A percentile compares a stretch with the other conserved stretches of the same genome.
phyloP scores from a whole-genome alignment of 2,888 invertebrate genomes.

The Cephus pygmeus region DNA sequence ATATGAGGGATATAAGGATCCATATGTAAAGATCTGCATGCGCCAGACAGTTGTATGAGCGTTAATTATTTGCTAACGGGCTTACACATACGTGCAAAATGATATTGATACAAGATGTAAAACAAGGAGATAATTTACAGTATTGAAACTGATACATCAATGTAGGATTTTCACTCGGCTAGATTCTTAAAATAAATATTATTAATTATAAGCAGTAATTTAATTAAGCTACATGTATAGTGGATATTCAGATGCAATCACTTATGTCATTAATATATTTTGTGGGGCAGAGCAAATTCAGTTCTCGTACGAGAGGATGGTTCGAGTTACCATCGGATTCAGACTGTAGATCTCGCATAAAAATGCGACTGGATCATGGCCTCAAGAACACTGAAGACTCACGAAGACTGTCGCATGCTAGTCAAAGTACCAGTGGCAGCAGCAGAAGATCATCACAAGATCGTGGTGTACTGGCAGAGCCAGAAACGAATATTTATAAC shows the following conservation, averaged over 20 bases:
- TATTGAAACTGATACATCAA: not conserved
- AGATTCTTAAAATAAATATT: not conserved
- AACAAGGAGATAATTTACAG: not conserved
- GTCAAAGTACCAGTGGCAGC: conserved; percentile 40
- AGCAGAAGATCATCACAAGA: conserved; percentile 41
- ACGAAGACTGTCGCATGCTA: conserved; percentile 46
- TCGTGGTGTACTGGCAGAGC: conserved; percentile 49
- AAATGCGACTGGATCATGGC: conserved; percentile 73
- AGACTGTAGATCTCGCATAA: conserved; percentile 71
- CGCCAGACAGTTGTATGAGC: not conserved
- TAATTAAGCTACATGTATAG: not conserved
- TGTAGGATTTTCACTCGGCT: not conserved
- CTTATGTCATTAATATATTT: not conserved
- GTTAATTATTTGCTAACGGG: not conserved
- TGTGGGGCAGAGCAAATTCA: conserved; percentile 79
- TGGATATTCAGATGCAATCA: not conserved
- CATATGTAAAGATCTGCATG: not conserved
- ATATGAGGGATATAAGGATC: not conserved
- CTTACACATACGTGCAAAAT: not conserved
- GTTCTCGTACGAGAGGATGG: conserved; percentile 85
- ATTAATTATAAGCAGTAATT: not conserved
- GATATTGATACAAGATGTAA: not conserved
- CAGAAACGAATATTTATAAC: conserved; percentile 45
- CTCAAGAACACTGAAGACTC: conserved; percentile 62
- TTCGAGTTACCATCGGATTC: conserved; percentile 72